Conservation (phyloP, 2,797 vertebrate species). For the Acanthiza pusilla region DNA sequence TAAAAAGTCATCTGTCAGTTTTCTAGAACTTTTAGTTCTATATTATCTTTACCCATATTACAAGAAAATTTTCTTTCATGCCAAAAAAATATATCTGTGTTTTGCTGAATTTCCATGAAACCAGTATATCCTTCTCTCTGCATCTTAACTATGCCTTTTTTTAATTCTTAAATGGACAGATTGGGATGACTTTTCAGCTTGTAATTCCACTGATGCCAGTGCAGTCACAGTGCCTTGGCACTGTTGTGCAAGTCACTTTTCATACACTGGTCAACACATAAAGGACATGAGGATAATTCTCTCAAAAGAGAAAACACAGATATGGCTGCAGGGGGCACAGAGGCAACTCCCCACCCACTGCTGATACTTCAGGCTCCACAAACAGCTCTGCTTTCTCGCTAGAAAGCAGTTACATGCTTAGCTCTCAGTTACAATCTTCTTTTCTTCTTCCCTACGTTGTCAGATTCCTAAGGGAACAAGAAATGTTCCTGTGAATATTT, state of each 20-base stretch:
- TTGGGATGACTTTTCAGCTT: neutral
- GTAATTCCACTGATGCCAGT: neutral
- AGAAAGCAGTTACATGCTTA: neutral
- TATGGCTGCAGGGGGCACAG: neutral
- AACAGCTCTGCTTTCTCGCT: neutral
- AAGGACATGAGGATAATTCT: neutral
- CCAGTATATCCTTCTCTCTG: neutral
- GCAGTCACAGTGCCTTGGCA: neutral
- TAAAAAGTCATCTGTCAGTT: constrained; percentile 53
- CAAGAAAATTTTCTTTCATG: neutral
- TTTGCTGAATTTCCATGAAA: neutral
- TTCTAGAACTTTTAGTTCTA: constrained; percentile 25
- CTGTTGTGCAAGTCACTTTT: neutral
- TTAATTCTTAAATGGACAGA: neutral
- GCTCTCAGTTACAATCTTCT: neutral
- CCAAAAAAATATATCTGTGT: neutral
- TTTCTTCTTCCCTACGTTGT: neutral
- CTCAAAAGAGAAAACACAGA: neutral
- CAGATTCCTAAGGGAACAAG: neutral
- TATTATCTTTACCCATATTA: neutral
- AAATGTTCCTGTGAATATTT: neutral
- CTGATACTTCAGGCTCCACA: neutral
- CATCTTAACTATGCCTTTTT: neutral
- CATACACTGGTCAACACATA: neutral
- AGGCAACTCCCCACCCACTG: neutral